Base-by-base conservation (phyloP, 1,140 invertebrate species). In the Drosophila seguyi region DNA sequence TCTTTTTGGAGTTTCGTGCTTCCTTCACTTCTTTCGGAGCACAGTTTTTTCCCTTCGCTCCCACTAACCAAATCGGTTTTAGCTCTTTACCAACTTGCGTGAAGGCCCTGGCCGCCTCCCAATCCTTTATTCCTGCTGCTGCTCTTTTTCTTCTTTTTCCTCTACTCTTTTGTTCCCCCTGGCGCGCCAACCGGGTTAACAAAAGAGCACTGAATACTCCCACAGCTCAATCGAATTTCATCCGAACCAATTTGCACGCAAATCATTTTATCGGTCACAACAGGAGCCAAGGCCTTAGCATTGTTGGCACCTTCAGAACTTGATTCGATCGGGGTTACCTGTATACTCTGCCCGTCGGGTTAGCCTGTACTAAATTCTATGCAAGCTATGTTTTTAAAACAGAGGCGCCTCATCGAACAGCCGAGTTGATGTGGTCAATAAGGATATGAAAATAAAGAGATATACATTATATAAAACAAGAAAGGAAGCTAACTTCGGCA, bases 211-310 rank as follows among this genome's bases (percentile, higher is more conserved):
- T 68, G 83, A 79, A 87, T 82, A 82, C 87, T 86, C 83, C 79
- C 83, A 87, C 79, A 87, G 71, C 83, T 87, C 83, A 87, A 87
- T 87, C 83, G 83, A 86, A 81, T 86, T 87, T 86, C 14, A 63
- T 52, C 56, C 47, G 44, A 86, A 79, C 83, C 83, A 87, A 86
- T 86, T 86, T 86, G 83, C 79, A 86, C 83, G 79, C 75, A 87
- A 87, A 87, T 87, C 79, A 87, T 87, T 87, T 87, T 82, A 87
- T 87, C 79, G 83, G 75, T 61, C 68, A 82, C 53, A 45, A 48
- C 56, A 53, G 38, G 38, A 31, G 44, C 61, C 71, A 76, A 20
- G 39, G 18, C 39, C 47, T 50, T 29, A 7, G 39, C 31, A 42
- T 66, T 38, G 25, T 50, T 27, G 36, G 25, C 61, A 72, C 61